Conservation (phyloP, 2,113 vertebrate genomes). For the Suricata suricatta region DNA sequence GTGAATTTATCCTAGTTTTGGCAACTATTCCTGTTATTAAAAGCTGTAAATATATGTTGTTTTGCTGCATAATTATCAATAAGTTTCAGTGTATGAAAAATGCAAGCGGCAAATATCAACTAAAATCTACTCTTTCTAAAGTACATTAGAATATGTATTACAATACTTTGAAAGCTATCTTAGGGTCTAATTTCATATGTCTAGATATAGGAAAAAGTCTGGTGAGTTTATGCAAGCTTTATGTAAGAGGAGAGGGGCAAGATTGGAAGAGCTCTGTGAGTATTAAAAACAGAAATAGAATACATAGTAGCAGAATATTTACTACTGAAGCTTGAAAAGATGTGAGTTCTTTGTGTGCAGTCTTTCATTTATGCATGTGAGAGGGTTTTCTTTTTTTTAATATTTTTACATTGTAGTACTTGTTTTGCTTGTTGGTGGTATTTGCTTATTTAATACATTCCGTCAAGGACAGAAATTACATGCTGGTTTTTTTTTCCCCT, state of each 20-base stretch:
- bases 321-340: no score
- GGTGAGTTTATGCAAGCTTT: not conserved
- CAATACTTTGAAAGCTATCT: not conserved
- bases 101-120: not conserved
- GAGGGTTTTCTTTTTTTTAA: no score
- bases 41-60: not conserved
- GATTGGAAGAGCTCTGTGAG: not conserved
- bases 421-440: no score
- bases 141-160: not conserved
- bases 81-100: not conserved
- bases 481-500: no score
- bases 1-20: not conserved
- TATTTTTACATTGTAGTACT: no score
- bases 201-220: not conserved
- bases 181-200: not conserved
- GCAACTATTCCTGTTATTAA: not conserved
- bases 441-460: no score
- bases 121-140: not conserved
- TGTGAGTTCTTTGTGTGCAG: no score
- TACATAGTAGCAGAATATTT: no score
- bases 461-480: no score
- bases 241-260: not conserved
- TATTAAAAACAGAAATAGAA: not conserved
- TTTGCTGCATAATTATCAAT: not conserved
- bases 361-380: no score